Base-by-base conservation (phyloP, 2,888 invertebrate species). In the Homarus gammarus region DNA sequence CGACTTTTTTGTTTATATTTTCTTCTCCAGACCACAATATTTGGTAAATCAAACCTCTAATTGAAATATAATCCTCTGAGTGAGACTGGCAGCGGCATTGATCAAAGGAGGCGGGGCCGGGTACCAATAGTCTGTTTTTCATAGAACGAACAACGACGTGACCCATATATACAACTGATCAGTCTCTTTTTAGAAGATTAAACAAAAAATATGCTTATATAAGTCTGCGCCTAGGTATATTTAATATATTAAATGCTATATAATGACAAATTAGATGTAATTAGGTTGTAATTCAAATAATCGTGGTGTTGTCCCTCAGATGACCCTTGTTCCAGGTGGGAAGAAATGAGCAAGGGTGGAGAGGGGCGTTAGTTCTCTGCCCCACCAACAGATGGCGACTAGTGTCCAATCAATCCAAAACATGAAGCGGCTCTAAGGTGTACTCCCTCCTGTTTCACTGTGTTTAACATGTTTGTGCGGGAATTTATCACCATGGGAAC, bases 321-420 rank as follows among this genome's bases (percentile, higher is more conserved):
- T 27, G 27, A 0, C 31, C 61, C 3, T 64, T 22, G 64, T 64
- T 6, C 27, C 6, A 27, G n/a, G 27, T 64, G 27, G 64, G 70
- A 68, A 56, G 49, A 44, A 82, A 38, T n/a, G 2, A 12, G 15
- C 31, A 27, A 12, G 36, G 79, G 31, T 31, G 68, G 33, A 70
- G 31, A 5, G 15, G 27, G 49, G 72, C 49, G 33, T n/a, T 70
- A 70, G 87, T 89, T 84, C 33, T 31, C 40, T n/a, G 40, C 12
- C 31, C 31, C 10, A 10, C 84, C 88, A 89, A 89, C 77, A 89
- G 88, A 89, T 89, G 88, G 88, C 78, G 56, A 40, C n/a, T 40
- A 70, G 56, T 89, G 84, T 89, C 78, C 84, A 89, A 87, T 83
- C 83, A 89, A 84, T 84, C 84, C 83, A 84, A 89, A 89, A 89